These are phyloP conservation scores for Periplaneta americana DNA, from an alignment of 1,140 invertebrate genomes.

Conservation along the genomic window DNA sequence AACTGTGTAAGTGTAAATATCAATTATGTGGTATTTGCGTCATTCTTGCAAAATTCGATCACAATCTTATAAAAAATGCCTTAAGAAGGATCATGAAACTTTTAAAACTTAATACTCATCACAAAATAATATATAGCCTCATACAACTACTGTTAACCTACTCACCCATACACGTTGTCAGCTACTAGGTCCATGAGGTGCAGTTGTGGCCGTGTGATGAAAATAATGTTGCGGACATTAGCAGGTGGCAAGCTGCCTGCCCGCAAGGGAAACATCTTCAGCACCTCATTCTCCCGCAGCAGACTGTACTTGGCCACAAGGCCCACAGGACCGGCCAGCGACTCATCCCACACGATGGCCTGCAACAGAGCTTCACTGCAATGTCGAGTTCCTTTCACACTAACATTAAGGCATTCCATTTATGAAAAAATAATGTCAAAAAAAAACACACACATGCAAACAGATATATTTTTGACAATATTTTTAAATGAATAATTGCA, in stretches of 20 bases:
- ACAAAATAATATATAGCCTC: too few species aligned
- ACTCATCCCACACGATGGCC: constrained; percentile 89
- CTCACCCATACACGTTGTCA: constrained; percentile 68
- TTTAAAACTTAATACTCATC: too few species aligned
- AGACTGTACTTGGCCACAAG: constrained; percentile 78
- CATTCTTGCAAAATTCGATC: too few species aligned
- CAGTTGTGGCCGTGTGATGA: constrained; percentile 78
- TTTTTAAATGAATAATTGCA: background rate
- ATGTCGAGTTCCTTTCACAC: too few species aligned
- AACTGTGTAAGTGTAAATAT: too few species aligned
- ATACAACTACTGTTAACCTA: constrained; percentile 3
- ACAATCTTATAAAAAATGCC: too few species aligned
- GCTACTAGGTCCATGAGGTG: constrained; percentile 81
- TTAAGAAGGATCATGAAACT: too few species aligned
- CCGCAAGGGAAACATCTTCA: constrained; percentile 70
- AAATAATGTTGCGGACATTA: constrained; percentile 80
- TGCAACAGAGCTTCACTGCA: constrained; percentile 41
- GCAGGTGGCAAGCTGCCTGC: constrained; percentile 58
- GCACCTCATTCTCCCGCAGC: constrained; percentile 72
- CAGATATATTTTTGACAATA: constrained; percentile 8
- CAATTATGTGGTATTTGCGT: too few species aligned
- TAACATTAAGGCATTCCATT: too few species aligned
- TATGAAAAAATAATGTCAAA: background rate
- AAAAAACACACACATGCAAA: background rate
- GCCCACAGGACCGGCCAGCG: constrained; percentile 79